Evolutionary conservation across 37 sponge, comb jelly and placozoan species (phyloP), one percentile per base, ranked within the genome.

Genomic region (Petrosia ficiformis): DNA sequence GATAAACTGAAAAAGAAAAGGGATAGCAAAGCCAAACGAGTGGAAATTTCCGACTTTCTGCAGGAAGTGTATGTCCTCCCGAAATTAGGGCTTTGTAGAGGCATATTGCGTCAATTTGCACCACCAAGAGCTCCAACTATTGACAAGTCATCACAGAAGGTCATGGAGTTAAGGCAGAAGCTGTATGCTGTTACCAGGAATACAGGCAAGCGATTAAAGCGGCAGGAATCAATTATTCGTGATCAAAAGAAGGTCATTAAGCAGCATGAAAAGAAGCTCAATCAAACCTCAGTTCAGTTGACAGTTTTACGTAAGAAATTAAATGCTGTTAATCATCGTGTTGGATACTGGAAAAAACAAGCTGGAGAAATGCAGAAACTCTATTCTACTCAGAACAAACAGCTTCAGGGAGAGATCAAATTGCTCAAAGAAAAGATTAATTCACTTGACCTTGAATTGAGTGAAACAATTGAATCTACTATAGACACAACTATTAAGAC

Each of bases 341-440:
- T 30, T 22, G 38, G 26, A 5, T 76, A 76, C 26, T 76, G 77
- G 77, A 76, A 64, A 76, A 3, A 3, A 59, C 61, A 63, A 64
- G 6, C 6, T 2, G 1, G 3, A 33, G 11, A 8, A 6, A 2
- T 76, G 14, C 1, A 4, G 41, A 2, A 42, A 8, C 19, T 1
- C 42, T 33, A 65, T 22, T 2, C 33, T 37, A 6, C 28, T 10
- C 3, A 61, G 24, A 39, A 3, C 5, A 22, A n/a, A 21, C 24
- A 74, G 11, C 19, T 16, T 6, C 63, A 74, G 22, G 21, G 59
- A 39, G 65, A 76, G 14, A 33, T 61, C 2, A 21, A 61, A 37
- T 3, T 22, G 1, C 66, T 76, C 6, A 40, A 76, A 65, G 67
- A 76, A 26, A 26, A 59, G 2, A 35, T 61, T 25, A 5, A 42